Base-by-base conservation (phyloP, 2,888 invertebrate species). In the Polymixis flavicincta region DNA sequence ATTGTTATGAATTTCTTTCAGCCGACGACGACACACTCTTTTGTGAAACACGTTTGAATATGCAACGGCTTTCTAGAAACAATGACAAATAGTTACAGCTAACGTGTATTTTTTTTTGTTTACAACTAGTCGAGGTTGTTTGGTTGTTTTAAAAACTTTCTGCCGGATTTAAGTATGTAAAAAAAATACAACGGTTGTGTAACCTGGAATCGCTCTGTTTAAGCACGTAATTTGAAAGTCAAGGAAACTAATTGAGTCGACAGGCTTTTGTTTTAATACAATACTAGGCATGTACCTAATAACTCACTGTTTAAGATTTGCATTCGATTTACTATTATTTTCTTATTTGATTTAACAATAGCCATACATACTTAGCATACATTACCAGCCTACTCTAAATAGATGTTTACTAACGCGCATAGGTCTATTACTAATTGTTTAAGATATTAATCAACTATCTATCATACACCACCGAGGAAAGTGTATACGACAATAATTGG, bases 61-160 rank as follows among this genome's bases (percentile, higher is more conserved):
- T 95, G 91, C 91, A 94, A 91, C 86, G 89, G 91, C 92, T 94
- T 94, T 93, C 93, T 91, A 91, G 88, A 86, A 85, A 87, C 90
- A 90, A 90, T 89, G 87, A 84, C 86, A 89, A 88, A 87, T 87
- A 87, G 88, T 82, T 85, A 86, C 83, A 82, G 80, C 81, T 85
- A 89, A 85, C 76, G 71, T 81, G 84, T 82, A 76, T 83, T 87
- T 88, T 61, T 67, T 85, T 86, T 89, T 89, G 86, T 90, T 91
- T 91, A 87, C 84, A 88, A 81, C 84, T 87, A 82, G 84, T 78
- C 74, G 77, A 74, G 74, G 75, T 81, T 86, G 78, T 86, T 88
- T 84, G 61, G 69, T 73, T 72, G 68, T 84, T 85, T 83, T 85
- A 86, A 84, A 89, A 90, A 92, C 90, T 93, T 93, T 93, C 91